Conservation (phyloP, 1,140 invertebrate species). For the Palaemon carinicauda region DNA sequence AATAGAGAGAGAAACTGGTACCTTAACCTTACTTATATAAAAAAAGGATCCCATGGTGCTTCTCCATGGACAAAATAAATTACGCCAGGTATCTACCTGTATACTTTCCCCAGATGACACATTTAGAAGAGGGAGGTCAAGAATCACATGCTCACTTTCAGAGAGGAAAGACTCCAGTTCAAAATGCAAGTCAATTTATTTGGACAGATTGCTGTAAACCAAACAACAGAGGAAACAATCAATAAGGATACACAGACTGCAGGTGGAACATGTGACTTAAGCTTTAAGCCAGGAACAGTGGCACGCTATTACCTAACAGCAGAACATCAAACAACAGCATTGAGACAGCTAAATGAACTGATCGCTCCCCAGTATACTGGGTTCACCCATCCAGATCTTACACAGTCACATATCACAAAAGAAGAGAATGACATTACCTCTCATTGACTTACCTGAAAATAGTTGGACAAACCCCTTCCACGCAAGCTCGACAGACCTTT, state of each 20-base stretch:
- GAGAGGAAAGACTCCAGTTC: neutral
- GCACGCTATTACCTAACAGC: too few species aligned
- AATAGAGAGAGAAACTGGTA: neutral
- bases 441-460: neutral
- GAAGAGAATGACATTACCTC: neutral
- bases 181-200: conserved; percentile 7
- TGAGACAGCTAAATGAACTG: neutral
- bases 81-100: conserved; percentile 37
- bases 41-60: conserved; percentile 31
- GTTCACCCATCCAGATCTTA: neutral
- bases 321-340: too few species aligned
- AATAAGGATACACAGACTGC: too few species aligned
- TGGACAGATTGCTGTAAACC: conserved; percentile 37
- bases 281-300: conserved; percentile 2
- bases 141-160: neutral
- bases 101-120: conserved; percentile 28
- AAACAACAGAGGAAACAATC: conserved; percentile 50
- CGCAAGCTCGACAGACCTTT: neutral
- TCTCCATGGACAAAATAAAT: conserved; percentile 9
- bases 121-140: neutral
- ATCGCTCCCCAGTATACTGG: neutral
- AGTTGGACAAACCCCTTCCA: conserved; percentile 29
- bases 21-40: neutral
- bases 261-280: conserved; percentile 23
- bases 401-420: neutral